Conservation (phyloP, 2,888 invertebrate genomes). For the Octonoba sinensis region DNA sequence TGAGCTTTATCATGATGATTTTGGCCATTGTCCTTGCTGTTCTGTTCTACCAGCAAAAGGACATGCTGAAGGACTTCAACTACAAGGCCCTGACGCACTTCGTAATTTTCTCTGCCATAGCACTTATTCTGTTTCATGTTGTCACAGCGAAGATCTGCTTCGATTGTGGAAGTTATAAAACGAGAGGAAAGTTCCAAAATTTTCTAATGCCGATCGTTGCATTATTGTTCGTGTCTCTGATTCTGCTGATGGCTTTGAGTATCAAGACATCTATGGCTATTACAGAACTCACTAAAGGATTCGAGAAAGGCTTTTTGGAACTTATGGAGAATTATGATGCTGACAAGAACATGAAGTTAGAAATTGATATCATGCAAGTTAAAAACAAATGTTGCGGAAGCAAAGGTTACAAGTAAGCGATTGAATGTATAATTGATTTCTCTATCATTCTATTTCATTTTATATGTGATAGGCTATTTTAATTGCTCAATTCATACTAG, state of each 20-base stretch:
- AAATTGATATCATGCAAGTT: conserved; percentile 47
- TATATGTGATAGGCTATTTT: no score
- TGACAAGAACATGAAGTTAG: conserved; percentile 21
- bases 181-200: conserved; percentile 9
- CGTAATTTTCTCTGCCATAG: conserved; percentile 22
- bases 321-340: conserved; percentile 44
- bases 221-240: conserved; percentile 30
- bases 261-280: conserved; percentile 23
- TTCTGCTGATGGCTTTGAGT: conserved; percentile 29
- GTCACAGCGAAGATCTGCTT: conserved; percentile 37
- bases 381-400: conserved; percentile 52
- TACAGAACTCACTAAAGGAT: conserved; percentile 19
- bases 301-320: conserved; percentile 39
- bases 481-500: no score
- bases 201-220: conserved; percentile 17
- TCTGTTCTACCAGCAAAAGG: conserved; percentile 25
- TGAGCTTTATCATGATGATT: conserved; percentile 15
- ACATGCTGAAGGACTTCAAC: conserved; percentile 29
- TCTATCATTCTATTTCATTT: no score
- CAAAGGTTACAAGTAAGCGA: conserved; percentile 42
- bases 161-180: conserved; percentile 26
- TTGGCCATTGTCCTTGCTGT: conserved; percentile 14
- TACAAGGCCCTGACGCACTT: conserved; percentile 17
- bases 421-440: background rate
- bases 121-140: conserved; percentile 24